Base-by-base conservation (phyloP, 2,113 vertebrate species). In the Egretta garzetta region DNA sequence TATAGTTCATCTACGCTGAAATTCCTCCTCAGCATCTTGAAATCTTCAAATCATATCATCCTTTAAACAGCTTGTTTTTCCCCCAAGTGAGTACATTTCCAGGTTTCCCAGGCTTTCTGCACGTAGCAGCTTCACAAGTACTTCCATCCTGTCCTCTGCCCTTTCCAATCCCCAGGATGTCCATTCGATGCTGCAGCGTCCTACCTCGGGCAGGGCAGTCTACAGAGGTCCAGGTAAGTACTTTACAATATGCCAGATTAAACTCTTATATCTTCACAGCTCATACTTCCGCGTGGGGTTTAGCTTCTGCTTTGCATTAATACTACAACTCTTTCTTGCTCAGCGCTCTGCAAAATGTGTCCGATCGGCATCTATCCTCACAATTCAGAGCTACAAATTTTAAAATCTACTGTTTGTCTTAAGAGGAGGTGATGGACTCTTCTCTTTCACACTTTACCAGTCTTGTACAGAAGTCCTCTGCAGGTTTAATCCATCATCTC, bases 1-100 rank as follows among this genome's bases (percentile, higher is more conserved):
- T 83, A 10, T 28, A 62, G 73, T 47, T 94, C 86, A 96, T 41
- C 55, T 58, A 37, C 53, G 85, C 77, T 73, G 35, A 53, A 35
- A 70, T 73, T 91, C 72, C 56, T 80, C 74, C 50, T 76, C 71
- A 58, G 70, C 91, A 93, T 90, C 71, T 70, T 89, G 86, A 96
- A 96, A 49, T 41, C 60, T 67, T 93, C 23, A 15, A 27, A 23
- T 45, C 70, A 12, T 75, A 35, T 28, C 26, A 68, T 91, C 80
- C 62, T 87, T 85, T 79, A 82, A 94, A 45, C 49, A 85, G 60
- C 8, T 77, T 45, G 24, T 1, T 73, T 45, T 9, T 4, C 6
- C 30, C 41, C 14, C 16, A 49, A 4, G 60, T 43, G 84, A 80
- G 50, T 13, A 20, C 30, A 60, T 82, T 70, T 26, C 80, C 86